Conservation (phyloP, 2,797 vertebrate species). For the Phalanger gymnotis region DNA sequence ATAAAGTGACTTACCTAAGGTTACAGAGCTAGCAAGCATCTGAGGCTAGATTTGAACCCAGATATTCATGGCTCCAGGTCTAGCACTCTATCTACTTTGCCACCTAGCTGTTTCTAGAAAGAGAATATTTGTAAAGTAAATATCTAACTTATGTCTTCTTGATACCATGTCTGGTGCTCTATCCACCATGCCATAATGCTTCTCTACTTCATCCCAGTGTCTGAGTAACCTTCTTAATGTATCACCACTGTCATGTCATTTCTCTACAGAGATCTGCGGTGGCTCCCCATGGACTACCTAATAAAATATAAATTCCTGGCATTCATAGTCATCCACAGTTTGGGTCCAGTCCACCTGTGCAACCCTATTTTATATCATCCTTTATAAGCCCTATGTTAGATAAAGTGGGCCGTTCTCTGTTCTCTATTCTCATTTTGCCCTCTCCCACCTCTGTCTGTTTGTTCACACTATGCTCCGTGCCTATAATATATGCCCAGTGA, state of each 20-base stretch:
- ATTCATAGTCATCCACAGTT: neutral
- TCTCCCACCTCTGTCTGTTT: neutral
- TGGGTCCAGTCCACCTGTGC: neutral
- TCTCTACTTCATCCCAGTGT: neutral
- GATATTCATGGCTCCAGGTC: neutral
- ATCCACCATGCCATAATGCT: neutral
- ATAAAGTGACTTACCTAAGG: neutral
- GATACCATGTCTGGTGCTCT: neutral
- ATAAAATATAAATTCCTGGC: neutral
- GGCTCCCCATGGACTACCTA: neutral
- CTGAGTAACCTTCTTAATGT: neutral
- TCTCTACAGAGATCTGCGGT: neutral
- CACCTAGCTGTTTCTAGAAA: neutral
- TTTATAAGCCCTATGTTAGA: neutral
- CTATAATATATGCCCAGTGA: neutral
- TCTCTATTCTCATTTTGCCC: neutral
- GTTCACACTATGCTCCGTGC: neutral
- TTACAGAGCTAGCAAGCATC: neutral
- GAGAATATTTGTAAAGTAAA: neutral
- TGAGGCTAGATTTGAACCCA: neutral
- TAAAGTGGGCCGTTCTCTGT: neutral
- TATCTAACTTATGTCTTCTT: neutral
- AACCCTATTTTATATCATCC: neutral
- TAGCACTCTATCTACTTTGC: neutral
- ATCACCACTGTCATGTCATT: neutral